Conservation (phyloP, 1,140 invertebrate species). For the Temnothorax nylanderi region DNA sequence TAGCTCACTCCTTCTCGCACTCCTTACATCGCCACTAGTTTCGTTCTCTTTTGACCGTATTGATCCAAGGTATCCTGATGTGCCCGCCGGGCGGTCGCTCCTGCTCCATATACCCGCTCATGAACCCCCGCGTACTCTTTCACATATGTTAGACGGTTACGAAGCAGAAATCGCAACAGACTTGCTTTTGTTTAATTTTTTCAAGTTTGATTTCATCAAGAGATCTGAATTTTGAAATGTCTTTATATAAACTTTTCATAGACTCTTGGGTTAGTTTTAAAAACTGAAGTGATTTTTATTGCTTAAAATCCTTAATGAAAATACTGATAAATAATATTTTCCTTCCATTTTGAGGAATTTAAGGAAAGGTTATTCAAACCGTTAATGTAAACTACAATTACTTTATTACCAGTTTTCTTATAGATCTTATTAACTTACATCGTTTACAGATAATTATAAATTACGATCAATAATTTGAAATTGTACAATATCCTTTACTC, state of each 20-base stretch:
- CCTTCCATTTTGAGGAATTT: neutral
- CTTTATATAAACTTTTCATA: neutral
- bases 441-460: neutral
- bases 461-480: neutral
- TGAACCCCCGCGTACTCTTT: constrained; percentile 11
- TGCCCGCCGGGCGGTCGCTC: constrained; percentile 72
- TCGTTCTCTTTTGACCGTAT: constrained; percentile 76
- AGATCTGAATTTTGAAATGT: constrained; percentile 7
- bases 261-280: neutral
- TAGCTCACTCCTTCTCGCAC: constrained; percentile 53
- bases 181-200: neutral
- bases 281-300: neutral
- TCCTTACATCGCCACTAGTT: constrained; percentile 43
- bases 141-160: neutral
- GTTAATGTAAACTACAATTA: neutral
- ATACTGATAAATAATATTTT: neutral
- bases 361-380: neutral
- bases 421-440: neutral
- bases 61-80: constrained; percentile 78
- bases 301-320: neutral
- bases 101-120: constrained; percentile 69
- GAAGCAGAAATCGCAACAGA: constrained; percentile 1
- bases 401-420: neutral
- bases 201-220: neutral
- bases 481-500: neutral